These are phyloP conservation scores for Marmota monax DNA, from an alignment of 2,113 vertebrate genomes.

Conservation along the genomic window DNA sequence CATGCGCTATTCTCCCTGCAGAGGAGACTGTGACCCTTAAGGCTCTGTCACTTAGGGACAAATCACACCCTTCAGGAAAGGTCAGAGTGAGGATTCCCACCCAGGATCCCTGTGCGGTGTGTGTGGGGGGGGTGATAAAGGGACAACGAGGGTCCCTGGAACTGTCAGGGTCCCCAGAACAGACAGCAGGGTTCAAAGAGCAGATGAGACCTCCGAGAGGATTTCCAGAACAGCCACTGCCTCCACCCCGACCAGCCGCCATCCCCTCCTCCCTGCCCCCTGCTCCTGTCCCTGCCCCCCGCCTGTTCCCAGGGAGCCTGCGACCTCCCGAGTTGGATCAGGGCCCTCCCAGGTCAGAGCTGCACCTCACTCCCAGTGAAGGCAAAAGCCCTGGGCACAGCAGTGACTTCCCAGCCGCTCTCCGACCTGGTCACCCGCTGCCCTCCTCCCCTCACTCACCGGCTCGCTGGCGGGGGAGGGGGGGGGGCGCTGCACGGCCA, in stretches of 20 bases:
- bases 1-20: too few species aligned
- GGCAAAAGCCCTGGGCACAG: too few species aligned
- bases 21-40: background rate
- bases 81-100: background rate
- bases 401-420: background rate
- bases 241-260: background rate
- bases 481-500: background rate
- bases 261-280: background rate
- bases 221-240: background rate
- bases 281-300: rapidly evolving
- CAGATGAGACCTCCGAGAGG: background rate
- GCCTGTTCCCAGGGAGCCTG: background rate
- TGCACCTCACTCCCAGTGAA: background rate
- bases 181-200: background rate
- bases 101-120: background rate
- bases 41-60: background rate
- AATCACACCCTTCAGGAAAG: background rate
- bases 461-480: rapidly evolving
- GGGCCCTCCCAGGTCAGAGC: too few species aligned
- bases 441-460: background rate
- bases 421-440: background rate
- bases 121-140: background rate
- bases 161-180: background rate
- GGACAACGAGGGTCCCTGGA: background rate
- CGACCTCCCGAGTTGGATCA: too few species aligned